Base-by-base conservation (phyloP, 1,140 invertebrate genomes). In the Drosophila elegans region DNA sequence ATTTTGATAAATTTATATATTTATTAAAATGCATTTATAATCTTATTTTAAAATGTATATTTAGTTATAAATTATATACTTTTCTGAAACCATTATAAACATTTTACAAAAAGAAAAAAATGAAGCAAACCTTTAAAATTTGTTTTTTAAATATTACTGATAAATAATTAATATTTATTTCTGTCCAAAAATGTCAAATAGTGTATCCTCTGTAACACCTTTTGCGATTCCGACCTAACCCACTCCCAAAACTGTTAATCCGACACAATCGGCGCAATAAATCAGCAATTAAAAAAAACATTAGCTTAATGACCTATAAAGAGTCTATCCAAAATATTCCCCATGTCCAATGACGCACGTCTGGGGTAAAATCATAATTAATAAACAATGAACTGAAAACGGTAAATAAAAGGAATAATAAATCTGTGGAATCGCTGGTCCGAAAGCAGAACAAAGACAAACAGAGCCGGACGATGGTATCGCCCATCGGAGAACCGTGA, bases 351-450 rank as follows among this genome's bases (percentile, higher is more conserved):
- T 75, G 66, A 77, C 73, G 42, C 39, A 59, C 56, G 67, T 66
- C 62, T 66, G 41, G 57, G 67, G 73, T 80, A 45, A 66, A 71
- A 78, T 85, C 41, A 72, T 75, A 75, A 75, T 86, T 78, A 86
- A 86, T 86, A 66, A 67, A 45, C 16, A 48, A 61, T 44, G 51
- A 53, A 78, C 54, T 38, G 44, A 59, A 38, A 34, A 52, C 62
- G 39, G 39, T 36, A 64, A 67, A 66, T 48, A 51, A 64, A 69
- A 63, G 56, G 51, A 54, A 72, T 75, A 57, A 48, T 34, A 49
- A 63, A 80, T 72, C 53, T 48, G 36, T 38, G 36, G 34, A 48
- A 57, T 66, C 56, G 60, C 60, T 51, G 34, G 45, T 25, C 32
- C 41, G 53, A 64, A 69, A 71, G 61, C 34, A 72, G 76, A 78